Evolutionary conservation across 2,113 vertebrate genomes (phyloP), one percentile per base, ranked within the genome.

Genomic region (Perccottus glenii): DNA sequence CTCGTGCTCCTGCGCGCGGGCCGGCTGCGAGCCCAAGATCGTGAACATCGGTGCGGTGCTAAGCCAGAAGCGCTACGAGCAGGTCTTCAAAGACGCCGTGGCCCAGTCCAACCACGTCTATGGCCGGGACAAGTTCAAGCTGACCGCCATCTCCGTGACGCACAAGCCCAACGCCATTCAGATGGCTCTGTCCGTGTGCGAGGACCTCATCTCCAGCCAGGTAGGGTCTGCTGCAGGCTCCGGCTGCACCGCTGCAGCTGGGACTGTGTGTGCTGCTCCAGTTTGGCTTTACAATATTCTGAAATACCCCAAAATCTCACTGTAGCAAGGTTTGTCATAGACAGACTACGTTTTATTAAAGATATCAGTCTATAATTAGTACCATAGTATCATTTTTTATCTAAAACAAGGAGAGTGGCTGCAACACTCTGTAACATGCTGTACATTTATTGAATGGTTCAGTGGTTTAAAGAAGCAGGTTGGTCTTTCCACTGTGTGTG

Each of bases 151-250:
- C 87, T 98, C 96, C 5, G 97, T 98, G 80, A 98, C 96, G 14
- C 97, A 98, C 88, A 97, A 96, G 70, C 95, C 94, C 83, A 98
- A 98, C 80, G 97, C 97, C 75, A 98, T 98, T 85, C 96, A 98
- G 92, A 98, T 98, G 97, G 97, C 97, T 69, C 93, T 98, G 60
- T 98, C 97, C 36, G 97, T 98, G 40, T 98, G 97, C 85, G 97
- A 98, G 90, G 96, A 98, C 89, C 95, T 98, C 88, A 98, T 98
- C 94, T 98, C 95, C 83, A 94, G 94, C 89, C 97, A 98, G 96
- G 97, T 98, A 93, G 9, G 44, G 16, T 52, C 66, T 52, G 49
- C 49, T 19, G 49, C 49, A 51, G 19, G 49, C 49, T 10, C 42
- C 27, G 10, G 5, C 50, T 9, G 45, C 27, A 60, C 67, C 59